A percentile compares a stretch with the other conserved stretches of the same genome.
These are phyloP conservation scores for Drosophila sp. DNA, from an alignment of 1,140 invertebrate genomes.

Conservation along the genomic window DNA sequence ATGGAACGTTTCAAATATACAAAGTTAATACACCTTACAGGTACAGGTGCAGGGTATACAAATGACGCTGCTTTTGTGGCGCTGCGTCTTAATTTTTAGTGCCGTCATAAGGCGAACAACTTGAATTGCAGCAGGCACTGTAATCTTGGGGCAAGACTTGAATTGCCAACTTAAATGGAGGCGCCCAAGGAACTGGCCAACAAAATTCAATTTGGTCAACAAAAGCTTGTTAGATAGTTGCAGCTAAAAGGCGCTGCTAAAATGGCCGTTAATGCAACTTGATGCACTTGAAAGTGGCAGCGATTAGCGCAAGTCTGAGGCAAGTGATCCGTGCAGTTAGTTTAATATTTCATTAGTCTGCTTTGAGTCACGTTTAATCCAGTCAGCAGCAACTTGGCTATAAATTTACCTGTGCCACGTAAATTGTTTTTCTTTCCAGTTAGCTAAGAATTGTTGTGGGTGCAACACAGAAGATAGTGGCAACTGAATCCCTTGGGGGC, in stretches of 20 bases:
- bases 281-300: constrained; percentile 38
- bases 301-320: constrained; percentile 55
- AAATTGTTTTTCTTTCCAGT: constrained; percentile 68
- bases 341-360: constrained; percentile 78
- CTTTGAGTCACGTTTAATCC: constrained; percentile 66
- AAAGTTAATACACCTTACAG: too few species aligned
- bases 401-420: constrained; percentile 63
- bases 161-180: constrained; percentile 28
- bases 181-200: constrained; percentile 13
- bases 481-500: constrained; percentile 1
- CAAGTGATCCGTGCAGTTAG: constrained; percentile 62
- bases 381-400: constrained; percentile 38
- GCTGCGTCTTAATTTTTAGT: constrained; percentile 75
- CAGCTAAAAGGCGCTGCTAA: background rate
- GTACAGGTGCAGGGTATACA: background rate
- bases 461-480: constrained; percentile 43
- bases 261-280: constrained; percentile 25
- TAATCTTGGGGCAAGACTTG: constrained; percentile 40
- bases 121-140: constrained; percentile 31
- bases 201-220: constrained; percentile 31
- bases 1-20: too few species aligned
- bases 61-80: constrained; percentile 54
- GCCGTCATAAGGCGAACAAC: constrained; percentile 47
- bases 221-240: background rate
- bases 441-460: constrained; percentile 62